phyloP scores from a whole-genome alignment of 2,888 invertebrate species.

The Mesorhabditis sp. region DNA sequence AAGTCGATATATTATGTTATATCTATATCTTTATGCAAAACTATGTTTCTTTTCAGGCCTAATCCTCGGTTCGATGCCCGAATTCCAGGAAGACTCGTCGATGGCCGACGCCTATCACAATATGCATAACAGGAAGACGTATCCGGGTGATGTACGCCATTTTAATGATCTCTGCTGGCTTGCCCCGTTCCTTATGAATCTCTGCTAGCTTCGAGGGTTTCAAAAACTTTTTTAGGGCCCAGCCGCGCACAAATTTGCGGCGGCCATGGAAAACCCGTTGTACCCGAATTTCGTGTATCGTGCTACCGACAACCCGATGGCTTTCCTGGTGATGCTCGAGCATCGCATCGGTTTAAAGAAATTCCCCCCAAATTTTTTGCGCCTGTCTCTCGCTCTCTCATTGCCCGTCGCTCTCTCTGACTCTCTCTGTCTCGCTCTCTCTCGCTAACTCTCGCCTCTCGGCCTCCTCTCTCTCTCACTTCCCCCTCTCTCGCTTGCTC shows the following conservation, averaged over 20 bases:
- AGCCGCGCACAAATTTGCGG: background rate
- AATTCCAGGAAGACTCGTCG: conserved; percentile 50
- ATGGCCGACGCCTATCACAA: conserved; percentile 49
- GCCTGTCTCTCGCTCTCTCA: no score
- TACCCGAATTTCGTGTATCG: conserved; percentile 28
- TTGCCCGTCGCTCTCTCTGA: no score
- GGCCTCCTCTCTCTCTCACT: no score
- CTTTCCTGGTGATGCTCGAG: conserved; percentile 41
- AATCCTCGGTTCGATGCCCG: conserved; percentile 56
- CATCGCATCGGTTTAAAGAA: no score
- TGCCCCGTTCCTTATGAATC: background rate
- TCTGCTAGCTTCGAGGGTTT: background rate
- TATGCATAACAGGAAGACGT: conserved; percentile 32
- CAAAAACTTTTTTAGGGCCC: background rate
- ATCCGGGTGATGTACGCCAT: background rate
- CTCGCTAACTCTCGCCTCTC: no score
- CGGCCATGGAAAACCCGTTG: background rate
- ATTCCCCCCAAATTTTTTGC: no score
- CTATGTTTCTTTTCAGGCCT: conserved; percentile 30
- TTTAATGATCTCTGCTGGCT: no score
- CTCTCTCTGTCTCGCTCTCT: no score
- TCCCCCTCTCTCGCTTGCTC: no score
- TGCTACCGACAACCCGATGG: conserved; percentile 49
- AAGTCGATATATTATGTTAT: background rate
- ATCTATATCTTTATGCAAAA: no score